These are phyloP conservation scores for Trissolcus japonicus DNA, from an alignment of 2,888 invertebrate species.

Conservation along the genomic window DNA sequence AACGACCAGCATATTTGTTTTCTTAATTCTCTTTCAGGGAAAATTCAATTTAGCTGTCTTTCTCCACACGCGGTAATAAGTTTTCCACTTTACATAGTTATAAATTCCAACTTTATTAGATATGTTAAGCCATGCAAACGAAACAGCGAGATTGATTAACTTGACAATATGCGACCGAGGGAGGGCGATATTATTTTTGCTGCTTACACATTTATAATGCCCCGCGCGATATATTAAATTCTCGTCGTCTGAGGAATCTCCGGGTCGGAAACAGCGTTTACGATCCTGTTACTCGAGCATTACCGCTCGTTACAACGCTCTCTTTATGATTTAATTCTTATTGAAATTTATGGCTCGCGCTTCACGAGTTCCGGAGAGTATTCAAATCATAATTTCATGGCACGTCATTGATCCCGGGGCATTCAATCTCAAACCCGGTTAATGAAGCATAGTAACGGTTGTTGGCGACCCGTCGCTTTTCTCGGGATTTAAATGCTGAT, in stretches of 20 bases:
- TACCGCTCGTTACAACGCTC: slow-evolving; percentile 17
- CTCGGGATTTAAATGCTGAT: slow-evolving; percentile 15
- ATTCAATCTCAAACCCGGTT: slow-evolving; percentile 14
- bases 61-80: too few species aligned
- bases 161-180: slow-evolving; percentile 1
- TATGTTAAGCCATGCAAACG: slow-evolving; percentile 48
- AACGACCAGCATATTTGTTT: too few species aligned
- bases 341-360: slow-evolving; percentile 44
- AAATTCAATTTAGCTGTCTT: too few species aligned
- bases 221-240: slow-evolving; percentile 22
- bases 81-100: too few species aligned
- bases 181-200: slow-evolving; percentile 33
- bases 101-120: slow-evolving; percentile 26
- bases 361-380: slow-evolving; percentile 29
- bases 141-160: slow-evolving; percentile 40
- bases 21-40: too few species aligned
- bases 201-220: slow-evolving; percentile 36
- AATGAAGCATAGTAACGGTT: slow-evolving; percentile 25
- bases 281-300: slow-evolving; percentile 32
- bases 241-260: slow-evolving; percentile 33
- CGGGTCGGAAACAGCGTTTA: slow-evolving; percentile 21
- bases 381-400: slow-evolving; percentile 36
- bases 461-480: slow-evolving; percentile 16
- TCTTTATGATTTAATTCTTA: slow-evolving; percentile 41
- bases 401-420: slow-evolving; percentile 4